Evolutionary conservation across 1,140 invertebrate species (phyloP).

Genomic region (Drosophila arawakana): DNA sequence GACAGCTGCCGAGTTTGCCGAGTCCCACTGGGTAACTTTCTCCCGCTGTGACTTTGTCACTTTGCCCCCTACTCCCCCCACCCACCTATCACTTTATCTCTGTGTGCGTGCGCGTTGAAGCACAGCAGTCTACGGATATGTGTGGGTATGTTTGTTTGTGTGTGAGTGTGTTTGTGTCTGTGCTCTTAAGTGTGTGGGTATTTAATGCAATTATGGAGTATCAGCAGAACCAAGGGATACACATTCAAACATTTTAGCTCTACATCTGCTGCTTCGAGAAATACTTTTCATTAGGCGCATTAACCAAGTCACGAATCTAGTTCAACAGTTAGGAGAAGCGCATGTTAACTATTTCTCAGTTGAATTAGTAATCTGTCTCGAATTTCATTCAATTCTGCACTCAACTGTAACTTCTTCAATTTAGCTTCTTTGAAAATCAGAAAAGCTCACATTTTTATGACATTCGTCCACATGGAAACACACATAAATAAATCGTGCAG

Average conservation of each 20-base stretch:
- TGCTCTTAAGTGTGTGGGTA: constrained; percentile 53
- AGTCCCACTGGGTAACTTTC: background rate
- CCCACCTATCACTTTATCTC: background rate
- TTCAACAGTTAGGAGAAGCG: constrained; percentile 16
- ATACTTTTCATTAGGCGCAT: constrained; percentile 29
- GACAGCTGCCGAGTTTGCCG: too few relatives aligned
- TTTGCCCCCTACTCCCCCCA: background rate
- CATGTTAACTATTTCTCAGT: constrained; percentile 9
- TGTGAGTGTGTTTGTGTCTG: constrained; percentile 15
- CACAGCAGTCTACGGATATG: constrained; percentile 30
- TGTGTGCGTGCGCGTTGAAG: constrained; percentile 49
- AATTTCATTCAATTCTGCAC: constrained; percentile 36
- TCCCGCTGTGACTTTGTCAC: constrained; percentile 15
- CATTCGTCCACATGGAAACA: constrained; percentile 18
- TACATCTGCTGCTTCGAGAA: background rate
- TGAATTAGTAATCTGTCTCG: constrained; percentile 17
- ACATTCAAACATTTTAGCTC: background rate
- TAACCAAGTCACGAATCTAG: constrained; percentile 32
- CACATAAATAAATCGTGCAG: constrained; percentile 52
- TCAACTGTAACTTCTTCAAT: constrained; percentile 5
- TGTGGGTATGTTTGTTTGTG: constrained; percentile 51
- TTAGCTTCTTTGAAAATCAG: constrained; percentile 6
- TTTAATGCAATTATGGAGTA: constrained; percentile 71
- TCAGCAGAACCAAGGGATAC: constrained; percentile 11
- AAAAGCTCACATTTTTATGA: constrained; percentile 11